These are phyloP conservation scores for Pectinophora gossypiella DNA, from an alignment of 1,140 invertebrate genomes.

Conservation along the genomic window DNA sequence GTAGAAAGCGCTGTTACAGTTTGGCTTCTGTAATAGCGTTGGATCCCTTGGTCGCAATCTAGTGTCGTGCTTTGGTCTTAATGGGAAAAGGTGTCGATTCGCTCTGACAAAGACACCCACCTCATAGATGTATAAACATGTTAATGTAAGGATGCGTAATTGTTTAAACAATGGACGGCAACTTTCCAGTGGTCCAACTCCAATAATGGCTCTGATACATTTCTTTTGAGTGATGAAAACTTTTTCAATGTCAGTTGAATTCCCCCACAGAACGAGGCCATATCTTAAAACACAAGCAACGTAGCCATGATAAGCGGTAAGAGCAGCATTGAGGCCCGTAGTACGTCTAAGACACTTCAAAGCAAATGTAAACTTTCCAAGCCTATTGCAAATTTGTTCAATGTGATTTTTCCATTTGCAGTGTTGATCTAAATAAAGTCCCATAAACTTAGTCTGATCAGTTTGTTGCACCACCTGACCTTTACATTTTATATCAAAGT, in stretches of 20 bases:
- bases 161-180: neutral
- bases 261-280: neutral
- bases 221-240: constrained; percentile 3
- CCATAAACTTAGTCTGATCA: neutral
- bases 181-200: neutral
- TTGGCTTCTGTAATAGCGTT: too few species aligned
- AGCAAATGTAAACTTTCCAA: neutral
- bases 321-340: neutral
- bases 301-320: constrained; percentile 1
- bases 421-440: neutral
- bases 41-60: too few species aligned
- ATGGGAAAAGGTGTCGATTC: too few species aligned
- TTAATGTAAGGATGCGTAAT: neutral
- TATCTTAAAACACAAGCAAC: neutral
- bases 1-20: too few species aligned
- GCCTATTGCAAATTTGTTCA: neutral
- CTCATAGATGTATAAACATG: too few species aligned
- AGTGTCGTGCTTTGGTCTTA: too few species aligned
- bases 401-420: neutral
- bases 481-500: too few species aligned
- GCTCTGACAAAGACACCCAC: too few species aligned
- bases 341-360: neutral
- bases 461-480: too few species aligned
- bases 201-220: neutral
- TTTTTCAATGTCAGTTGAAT: neutral